Base-by-base conservation (phyloP, 92 coral and sea anemone species). In the Epizoanthus ramosus region DNA sequence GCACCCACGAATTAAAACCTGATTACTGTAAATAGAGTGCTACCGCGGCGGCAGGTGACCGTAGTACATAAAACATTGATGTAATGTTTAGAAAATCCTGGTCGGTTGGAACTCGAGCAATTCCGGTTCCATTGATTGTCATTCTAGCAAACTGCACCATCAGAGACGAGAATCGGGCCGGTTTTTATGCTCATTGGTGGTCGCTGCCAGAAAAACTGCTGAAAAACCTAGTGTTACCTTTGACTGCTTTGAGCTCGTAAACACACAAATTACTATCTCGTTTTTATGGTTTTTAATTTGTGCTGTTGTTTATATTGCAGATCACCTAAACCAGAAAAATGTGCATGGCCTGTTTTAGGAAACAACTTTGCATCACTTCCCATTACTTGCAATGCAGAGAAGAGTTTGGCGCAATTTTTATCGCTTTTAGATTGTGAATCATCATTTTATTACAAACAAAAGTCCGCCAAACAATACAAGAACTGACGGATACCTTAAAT, bases 1-100 rank as follows among this genome's bases (percentile, higher is more conserved):
- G 71, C 57, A 69, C 63, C 22, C 71, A 69, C 70, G 82, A 77
- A 77, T 77, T 77, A 77, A 77, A 61, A 6, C 24, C 82, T 69
- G 82, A 77, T 77, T 77, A 77, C 63, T 37, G 31, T 77, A 77
- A 77, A 3, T 77, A 59, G 22, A 61, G 82, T 21, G 70, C 31
- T 3, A 77, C 71, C 53, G 33, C 68, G 37, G 41, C 59, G 15
- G 53, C 82, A 77, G 82, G 82, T 77, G 56, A 3, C 70, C 25
- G 14, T 8, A 5, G 41, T 14, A 14, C 82, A 61, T 63, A 21
- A 5, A 77, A 77, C 63, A 77, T 77, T 77, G 59, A 77, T 77
- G 71, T 37, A 19, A 39, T 77, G 66, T 77, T 76, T 61, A n/a
- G 80, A 77, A 77, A 60, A 61, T 43, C 82, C 71, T 77, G n/a